Evolutionary conservation across 1,140 invertebrate species (phyloP).

Genomic region (Lutraria rhynchaena): DNA sequence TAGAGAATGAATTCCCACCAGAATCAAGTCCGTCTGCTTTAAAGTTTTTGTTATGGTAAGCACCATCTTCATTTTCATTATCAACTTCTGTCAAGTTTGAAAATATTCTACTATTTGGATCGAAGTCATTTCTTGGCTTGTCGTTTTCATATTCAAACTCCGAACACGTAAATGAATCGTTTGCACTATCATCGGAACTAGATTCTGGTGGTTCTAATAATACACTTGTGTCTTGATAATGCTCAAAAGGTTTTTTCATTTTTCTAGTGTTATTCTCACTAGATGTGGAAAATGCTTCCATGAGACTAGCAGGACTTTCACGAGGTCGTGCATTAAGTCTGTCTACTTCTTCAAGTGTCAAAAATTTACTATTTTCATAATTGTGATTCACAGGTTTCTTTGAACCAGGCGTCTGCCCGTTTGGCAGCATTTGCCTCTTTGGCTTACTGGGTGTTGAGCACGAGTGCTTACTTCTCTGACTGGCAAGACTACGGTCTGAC

Average conservation of each 20-base stretch:
- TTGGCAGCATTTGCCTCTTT: constrained; percentile 61
- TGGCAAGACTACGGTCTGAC: constrained; percentile 69
- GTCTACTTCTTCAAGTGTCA: constrained; percentile 96
- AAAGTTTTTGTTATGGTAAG: constrained; percentile 64
- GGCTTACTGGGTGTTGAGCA: constrained; percentile 55
- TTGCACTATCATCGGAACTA: constrained; percentile 96
- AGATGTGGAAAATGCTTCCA: constrained; percentile 93
- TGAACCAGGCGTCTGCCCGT: constrained; percentile 47
- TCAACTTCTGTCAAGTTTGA: constrained; percentile 87
- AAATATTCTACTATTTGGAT: constrained; percentile 85
- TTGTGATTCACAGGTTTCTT: constrained; percentile 38
- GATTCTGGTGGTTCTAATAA: constrained; percentile 84
- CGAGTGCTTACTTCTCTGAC: constrained; percentile 61
- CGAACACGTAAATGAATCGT: constrained; percentile 98
- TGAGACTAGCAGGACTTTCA: constrained; percentile 94
- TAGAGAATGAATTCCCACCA: constrained; percentile 92
- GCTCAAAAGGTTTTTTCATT: constrained; percentile 62
- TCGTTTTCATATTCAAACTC: constrained; percentile 97
- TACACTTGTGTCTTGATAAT: constrained; percentile 80
- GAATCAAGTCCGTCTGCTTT: constrained; percentile 95
- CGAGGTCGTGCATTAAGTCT: constrained; percentile 90
- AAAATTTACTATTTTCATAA: constrained; percentile 83
- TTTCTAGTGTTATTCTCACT: constrained; percentile 87
- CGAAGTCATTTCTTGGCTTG: constrained; percentile 86
- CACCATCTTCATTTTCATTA: constrained; percentile 82